Evolutionary conservation across 2,888 invertebrate species (phyloP), one percentile per base, ranked within the genome.

Genomic region (Syritta pipiens): DNA sequence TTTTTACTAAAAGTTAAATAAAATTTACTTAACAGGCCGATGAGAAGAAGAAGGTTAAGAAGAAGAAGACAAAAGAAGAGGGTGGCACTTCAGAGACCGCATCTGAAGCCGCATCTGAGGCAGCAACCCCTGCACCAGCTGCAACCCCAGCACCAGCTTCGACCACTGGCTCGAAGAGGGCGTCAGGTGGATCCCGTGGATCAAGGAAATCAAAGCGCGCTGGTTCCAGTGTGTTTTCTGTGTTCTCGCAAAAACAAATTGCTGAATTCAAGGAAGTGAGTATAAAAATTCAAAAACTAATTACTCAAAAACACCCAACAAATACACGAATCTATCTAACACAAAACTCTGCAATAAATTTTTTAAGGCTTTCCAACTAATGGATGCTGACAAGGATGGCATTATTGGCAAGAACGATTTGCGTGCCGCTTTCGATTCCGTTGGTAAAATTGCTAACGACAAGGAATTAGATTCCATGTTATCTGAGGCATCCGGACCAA

Each of bases 161-260:
- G 82, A 92, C 92, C 84, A 92, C 95, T 87, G 93, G 93, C 85
- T 94, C 95, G 83, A 94, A 95, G 86, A 94, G 95, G 84, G 94
- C 96, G 85, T 95, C 95, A 89, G 92, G 92, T 85, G 93, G 93
- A 89, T 91, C 91, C 75, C 87, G 89, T 82, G 89, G 89, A 83
- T 89, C 89, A 76, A 88, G 85, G 83, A 93, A 92, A 89, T 94
- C 94, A 85, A 96, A 96, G 91, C 96, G 89, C 93, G 95, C 88
- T 83, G 97, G 97, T 85, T 96, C 96, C 91, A 97, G 96, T 91
- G 97, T 97, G 89, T 97, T 97, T 93, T 96, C 97, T 88, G 96
- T 97, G 95, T 97, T 97, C 94, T 94, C 96, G 86, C 97, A 97
- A 91, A 94, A 94, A 90, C 97, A 97, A 92, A 96, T 97, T 87